Percentiles rank a stretch among this genome's conserved stretches.
Conservation (phyloP, 2,113 vertebrate genomes). For the Silurus asotus region DNA sequence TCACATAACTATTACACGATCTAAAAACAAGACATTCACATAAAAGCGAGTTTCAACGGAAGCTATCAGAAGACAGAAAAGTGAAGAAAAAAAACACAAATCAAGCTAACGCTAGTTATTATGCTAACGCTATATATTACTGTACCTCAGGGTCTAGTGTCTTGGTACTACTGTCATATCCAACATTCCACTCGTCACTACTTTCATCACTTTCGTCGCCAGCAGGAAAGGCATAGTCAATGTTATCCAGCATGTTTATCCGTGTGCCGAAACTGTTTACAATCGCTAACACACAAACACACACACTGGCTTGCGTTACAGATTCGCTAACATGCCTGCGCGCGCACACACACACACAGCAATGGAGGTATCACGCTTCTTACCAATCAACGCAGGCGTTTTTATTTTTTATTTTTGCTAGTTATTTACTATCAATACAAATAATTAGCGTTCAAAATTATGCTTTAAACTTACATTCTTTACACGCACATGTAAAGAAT, state of each 20-base stretch:
- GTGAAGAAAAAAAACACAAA: not conserved
- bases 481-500: too few relatives aligned
- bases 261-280: too few relatives aligned
- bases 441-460: not conserved
- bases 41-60: not conserved
- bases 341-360: too few relatives aligned
- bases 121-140: not conserved
- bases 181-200: slow-evolving; percentile 67
- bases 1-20: not conserved
- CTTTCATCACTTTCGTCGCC: slow-evolving; percentile 72
- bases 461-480: not conserved
- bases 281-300: not conserved
- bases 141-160: slow-evolving; percentile 26
- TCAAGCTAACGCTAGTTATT: not conserved
- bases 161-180: slow-evolving; percentile 13
- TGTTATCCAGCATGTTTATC: slow-evolving; percentile 41
- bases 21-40: not conserved
- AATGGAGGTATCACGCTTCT: not conserved
- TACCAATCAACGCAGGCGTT: not conserved
- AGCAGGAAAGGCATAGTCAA: slow-evolving; percentile 59
- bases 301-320: not conserved
- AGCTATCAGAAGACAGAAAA: not conserved
- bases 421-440: too few relatives aligned
- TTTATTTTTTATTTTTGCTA: not conserved
- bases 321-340: not conserved